Conservation (phyloP, 2,797 vertebrate genomes). For the Streptopelia turtur region DNA sequence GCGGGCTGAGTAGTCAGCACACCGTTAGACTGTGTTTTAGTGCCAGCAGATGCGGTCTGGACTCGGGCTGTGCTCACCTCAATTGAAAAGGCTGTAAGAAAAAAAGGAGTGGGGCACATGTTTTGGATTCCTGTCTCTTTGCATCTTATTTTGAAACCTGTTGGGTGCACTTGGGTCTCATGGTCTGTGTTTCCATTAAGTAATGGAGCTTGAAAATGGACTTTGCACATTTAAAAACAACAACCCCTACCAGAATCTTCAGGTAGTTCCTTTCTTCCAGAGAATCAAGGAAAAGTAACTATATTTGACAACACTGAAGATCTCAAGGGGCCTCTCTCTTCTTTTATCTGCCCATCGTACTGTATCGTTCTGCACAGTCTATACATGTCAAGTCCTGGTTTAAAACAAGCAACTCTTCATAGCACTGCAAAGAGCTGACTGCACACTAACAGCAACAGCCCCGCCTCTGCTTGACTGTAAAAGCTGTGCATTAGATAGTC, state of each 20-base stretch:
- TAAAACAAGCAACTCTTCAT: not conserved
- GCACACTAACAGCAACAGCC: not conserved
- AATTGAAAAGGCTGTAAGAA: not conserved
- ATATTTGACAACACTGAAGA: not conserved
- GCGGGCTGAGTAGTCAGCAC: not conserved
- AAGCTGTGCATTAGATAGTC: not conserved
- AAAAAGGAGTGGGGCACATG: too few relatives aligned
- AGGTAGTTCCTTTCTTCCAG: not conserved
- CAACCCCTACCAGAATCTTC: not conserved
- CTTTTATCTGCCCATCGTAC: not conserved
- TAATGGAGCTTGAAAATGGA: not conserved
- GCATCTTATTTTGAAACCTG: not conserved
- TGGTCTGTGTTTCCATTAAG: not conserved
- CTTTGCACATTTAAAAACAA: not conserved
- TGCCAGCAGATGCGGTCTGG: not conserved
- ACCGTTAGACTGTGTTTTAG: not conserved
- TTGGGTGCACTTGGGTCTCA: not conserved
- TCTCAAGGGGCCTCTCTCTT: not conserved
- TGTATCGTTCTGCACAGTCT: not conserved
- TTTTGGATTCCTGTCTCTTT: not conserved
- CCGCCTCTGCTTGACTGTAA: not conserved
- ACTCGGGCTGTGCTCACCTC: too few relatives aligned
- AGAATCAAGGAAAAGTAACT: not conserved
- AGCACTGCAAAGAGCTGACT: not conserved
- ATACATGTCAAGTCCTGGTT: not conserved